Conservation (phyloP, 2,888 invertebrate genomes). For the Ophioninae sp. region DNA sequence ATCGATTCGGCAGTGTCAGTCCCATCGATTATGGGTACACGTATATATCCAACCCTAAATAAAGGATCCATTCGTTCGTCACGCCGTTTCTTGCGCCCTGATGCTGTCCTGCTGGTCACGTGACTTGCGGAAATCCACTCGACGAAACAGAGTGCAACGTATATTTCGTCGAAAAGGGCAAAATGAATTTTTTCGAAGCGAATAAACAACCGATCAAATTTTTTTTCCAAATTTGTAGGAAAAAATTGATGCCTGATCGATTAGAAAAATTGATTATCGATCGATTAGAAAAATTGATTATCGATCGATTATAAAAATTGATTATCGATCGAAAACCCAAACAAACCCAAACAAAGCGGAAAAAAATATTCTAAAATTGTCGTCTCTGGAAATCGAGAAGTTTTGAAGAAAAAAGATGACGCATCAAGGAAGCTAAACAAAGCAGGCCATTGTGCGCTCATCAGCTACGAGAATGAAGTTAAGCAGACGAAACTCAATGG, state of each 20-base stretch:
- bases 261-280: too few relatives aligned
- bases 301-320: too few relatives aligned
- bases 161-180: slow-evolving; percentile 3
- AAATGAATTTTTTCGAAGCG: background rate
- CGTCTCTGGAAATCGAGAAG: slow-evolving; percentile 13
- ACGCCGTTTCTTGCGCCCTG: slow-evolving; percentile 51
- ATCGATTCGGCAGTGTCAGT: slow-evolving; percentile 11
- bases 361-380: too few relatives aligned
- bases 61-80: slow-evolving; percentile 66
- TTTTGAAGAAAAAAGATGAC: slow-evolving; percentile 20
- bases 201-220: background rate
- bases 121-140: slow-evolving; percentile 70
- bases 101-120: slow-evolving; percentile 62
- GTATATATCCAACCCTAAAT: slow-evolving; percentile 14
- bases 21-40: slow-evolving; percentile 3
- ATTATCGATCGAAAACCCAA: too few relatives aligned
- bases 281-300: too few relatives aligned
- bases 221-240: too few relatives aligned
- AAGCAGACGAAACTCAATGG: slow-evolving; percentile 56
- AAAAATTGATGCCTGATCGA: too few relatives aligned
- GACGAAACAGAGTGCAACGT: slow-evolving; percentile 9
- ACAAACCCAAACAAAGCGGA: too few relatives aligned
- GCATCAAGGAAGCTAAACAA: slow-evolving; percentile 34
- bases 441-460: slow-evolving; percentile 55
- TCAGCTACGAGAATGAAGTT: slow-evolving; percentile 56